These are phyloP conservation scores for Epinephelus coioides DNA, from an alignment of 2,797 vertebrate genomes.

Conservation along the genomic window DNA sequence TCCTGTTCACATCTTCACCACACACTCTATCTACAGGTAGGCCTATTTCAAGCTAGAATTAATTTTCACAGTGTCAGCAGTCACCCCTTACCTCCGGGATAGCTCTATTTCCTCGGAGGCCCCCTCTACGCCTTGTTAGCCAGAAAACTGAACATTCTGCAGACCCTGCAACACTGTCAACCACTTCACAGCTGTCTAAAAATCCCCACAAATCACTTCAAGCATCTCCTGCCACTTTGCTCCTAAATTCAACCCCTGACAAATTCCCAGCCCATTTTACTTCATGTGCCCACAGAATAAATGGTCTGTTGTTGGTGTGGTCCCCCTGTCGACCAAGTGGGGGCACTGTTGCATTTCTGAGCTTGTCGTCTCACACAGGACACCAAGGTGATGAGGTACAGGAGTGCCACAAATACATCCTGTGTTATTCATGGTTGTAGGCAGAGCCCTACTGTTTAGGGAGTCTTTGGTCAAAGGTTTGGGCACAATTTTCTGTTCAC, in stretches of 20 bases:
- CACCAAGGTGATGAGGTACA: slow-evolving; percentile 41
- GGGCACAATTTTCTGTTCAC: slow-evolving; percentile 68
- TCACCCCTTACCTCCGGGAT: slow-evolving; percentile 65
- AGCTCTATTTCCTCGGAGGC: slow-evolving; percentile 62
- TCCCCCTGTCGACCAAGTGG: slow-evolving; percentile 61
- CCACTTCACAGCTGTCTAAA: slow-evolving; percentile 70
- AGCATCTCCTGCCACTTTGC: slow-evolving; percentile 74
- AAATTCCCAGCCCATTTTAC: slow-evolving; percentile 65
- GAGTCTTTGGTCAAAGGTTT: slow-evolving; percentile 76
- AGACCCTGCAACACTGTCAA: slow-evolving; percentile 78
- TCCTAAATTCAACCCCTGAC: slow-evolving; percentile 72
- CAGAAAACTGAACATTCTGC: slow-evolving; percentile 71
- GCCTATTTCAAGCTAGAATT: slow-evolving; percentile 59
- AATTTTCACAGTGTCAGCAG: slow-evolving; percentile 76
- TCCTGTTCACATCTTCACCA: slow-evolving; percentile 42
- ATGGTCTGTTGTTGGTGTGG: slow-evolving; percentile 29
- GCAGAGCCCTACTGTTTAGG: slow-evolving; percentile 68
- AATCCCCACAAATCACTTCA: slow-evolving; percentile 77
- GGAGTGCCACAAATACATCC: slow-evolving; percentile 47
- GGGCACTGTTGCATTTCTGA: slow-evolving; percentile 81
- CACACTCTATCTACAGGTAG: slow-evolving; percentile 55
- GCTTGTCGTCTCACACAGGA: slow-evolving; percentile 22
- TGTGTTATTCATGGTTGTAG: slow-evolving; percentile 67
- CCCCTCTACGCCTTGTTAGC: slow-evolving; percentile 72
- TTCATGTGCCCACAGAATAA: slow-evolving; percentile 52